A percentile compares a stretch with the other conserved stretches of the same genome.
Conservation (phyloP, 2,113 vertebrate genomes). For the Neolamprologus caudopunctatus region DNA sequence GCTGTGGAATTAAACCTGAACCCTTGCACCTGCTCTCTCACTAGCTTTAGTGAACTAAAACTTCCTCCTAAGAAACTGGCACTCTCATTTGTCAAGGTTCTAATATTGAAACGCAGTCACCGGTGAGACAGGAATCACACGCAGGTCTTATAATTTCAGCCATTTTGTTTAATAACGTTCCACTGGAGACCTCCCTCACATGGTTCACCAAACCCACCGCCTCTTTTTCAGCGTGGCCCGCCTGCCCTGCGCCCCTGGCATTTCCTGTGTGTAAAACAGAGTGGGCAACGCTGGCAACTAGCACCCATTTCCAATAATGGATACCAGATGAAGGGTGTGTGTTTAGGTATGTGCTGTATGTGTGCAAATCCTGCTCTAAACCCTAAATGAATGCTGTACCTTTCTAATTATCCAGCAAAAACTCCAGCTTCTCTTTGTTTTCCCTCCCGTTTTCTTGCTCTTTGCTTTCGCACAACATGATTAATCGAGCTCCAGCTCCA, state of each 20-base stretch:
- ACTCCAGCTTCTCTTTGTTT: not conserved
- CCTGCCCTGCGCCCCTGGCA: constrained; percentile 57
- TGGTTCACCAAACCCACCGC: not conserved
- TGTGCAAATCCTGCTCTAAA: not conserved
- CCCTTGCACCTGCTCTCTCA: not conserved
- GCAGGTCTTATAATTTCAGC: not conserved
- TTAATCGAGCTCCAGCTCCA: constrained; percentile 1
- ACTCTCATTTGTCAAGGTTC: not conserved
- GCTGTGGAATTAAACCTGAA: not conserved
- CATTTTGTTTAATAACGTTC: not conserved
- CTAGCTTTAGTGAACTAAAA: not conserved
- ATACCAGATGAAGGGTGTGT: constrained; percentile 56
- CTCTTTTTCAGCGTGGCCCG: constrained; percentile 6
- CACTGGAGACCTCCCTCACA: not conserved
- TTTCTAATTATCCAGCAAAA: not conserved
- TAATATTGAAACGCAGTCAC: not conserved
- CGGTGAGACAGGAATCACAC: not conserved
- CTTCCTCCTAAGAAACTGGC: not conserved
- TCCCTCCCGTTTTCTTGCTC: not conserved
- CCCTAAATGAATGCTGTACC: not conserved
- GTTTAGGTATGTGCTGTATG: not conserved
- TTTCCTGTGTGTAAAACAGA: constrained; percentile 64
- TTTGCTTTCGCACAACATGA: constrained; percentile 14
- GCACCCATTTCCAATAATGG: constrained; percentile 44
- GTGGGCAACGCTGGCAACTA: constrained; percentile 53